phyloP scores from a whole-genome alignment of 1,140 invertebrate genomes.

The Pogonomyrmex californicus region DNA sequence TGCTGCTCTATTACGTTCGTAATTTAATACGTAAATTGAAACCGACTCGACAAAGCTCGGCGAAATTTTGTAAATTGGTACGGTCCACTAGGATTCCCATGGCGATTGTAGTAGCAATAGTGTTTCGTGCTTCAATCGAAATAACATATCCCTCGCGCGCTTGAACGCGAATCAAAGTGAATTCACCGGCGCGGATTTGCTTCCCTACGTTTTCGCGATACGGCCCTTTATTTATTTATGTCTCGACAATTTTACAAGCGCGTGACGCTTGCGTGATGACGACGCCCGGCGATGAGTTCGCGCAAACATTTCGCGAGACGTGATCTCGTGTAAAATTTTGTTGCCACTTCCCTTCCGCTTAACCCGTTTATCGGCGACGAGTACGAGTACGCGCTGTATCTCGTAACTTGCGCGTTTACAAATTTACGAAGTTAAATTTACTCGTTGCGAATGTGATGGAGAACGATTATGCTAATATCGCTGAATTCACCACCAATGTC shows the following conservation, averaged over 20 bases:
- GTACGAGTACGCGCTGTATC: not conserved
- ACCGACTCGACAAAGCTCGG: constrained; percentile 46
- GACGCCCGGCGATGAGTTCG: not conserved
- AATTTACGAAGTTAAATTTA: constrained; percentile 49
- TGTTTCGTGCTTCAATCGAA: constrained; percentile 31
- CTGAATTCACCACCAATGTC: constrained; percentile 22
- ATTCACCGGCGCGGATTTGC: constrained; percentile 5
- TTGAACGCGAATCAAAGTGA: constrained; percentile 17
- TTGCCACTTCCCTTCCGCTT: not conserved
- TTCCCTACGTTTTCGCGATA: not conserved
- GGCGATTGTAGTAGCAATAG: constrained; percentile 34
- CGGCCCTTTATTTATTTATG: constrained; percentile 24
- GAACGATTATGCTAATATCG: constrained; percentile 52
- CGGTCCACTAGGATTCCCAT: constrained; percentile 37
- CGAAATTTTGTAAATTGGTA: constrained; percentile 55
- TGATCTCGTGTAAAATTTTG: constrained; percentile 33
- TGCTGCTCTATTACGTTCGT: constrained; percentile 21
- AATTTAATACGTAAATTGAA: constrained; percentile 46
- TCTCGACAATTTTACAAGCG: constrained; percentile 25
- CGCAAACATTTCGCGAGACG: constrained; percentile 45
- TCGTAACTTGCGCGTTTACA: constrained; percentile 16
- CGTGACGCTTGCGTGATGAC: not conserved
- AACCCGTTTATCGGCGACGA: constrained; percentile 42
- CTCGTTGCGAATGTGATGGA: constrained; percentile 41
- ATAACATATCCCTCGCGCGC: constrained; percentile 33